phyloP scores from a whole-genome alignment of 2,888 invertebrate species.

The Folsomia candida region DNA sequence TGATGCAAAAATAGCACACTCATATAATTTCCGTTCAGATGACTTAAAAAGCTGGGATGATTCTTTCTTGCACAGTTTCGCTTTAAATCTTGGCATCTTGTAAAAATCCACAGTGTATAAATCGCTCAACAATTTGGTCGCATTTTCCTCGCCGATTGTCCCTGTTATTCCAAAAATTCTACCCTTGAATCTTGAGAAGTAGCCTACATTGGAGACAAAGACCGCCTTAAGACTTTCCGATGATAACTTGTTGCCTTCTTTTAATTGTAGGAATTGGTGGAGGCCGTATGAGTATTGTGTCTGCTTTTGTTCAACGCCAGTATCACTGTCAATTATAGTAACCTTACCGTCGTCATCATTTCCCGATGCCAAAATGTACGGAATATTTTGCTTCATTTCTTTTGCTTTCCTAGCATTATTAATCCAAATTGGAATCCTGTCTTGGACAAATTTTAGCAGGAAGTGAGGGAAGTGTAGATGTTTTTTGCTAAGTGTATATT shows the following conservation, averaged over 20 bases:
- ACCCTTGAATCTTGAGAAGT: not conserved
- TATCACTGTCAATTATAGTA: slow-evolving; percentile 42
- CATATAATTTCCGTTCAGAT: not conserved
- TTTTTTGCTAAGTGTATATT: not conserved
- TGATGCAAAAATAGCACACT: not conserved
- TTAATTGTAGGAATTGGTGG: slow-evolving; percentile 55
- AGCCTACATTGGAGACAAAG: not conserved
- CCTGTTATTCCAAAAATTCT: not conserved
- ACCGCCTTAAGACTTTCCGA: slow-evolving; percentile 52
- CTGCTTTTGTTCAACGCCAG: slow-evolving; percentile 53
- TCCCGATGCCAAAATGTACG: not conserved
- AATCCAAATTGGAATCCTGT: not conserved
- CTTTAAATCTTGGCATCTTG: not conserved
- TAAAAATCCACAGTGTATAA: not conserved
- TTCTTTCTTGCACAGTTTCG: not conserved
- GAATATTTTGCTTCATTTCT: not conserved
- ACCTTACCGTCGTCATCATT: not conserved
- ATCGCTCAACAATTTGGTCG: not conserved
- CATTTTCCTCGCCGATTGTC: not conserved
- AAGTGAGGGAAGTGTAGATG: not conserved
- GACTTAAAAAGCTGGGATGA: not conserved
- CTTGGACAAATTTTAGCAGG: not conserved
- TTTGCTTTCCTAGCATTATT: not conserved
- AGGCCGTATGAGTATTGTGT: slow-evolving; percentile 54
- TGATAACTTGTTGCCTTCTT: slow-evolving; percentile 53